A percentile compares a stretch with the other conserved stretches of the same genome.
Conservation (phyloP, 1,140 invertebrate species). For the Helicoverpa armigera region DNA sequence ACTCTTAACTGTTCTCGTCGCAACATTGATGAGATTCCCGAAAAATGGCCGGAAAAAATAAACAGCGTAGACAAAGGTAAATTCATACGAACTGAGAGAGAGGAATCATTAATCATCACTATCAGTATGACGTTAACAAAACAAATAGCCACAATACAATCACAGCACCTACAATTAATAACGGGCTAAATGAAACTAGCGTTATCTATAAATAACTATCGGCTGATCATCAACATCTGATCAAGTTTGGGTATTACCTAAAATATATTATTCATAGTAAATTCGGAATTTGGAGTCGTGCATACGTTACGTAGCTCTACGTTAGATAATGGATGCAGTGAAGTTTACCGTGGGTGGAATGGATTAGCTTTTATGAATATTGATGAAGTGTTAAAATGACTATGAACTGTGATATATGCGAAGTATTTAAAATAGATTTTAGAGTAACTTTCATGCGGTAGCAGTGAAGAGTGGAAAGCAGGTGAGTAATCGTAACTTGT, state of each 20-base stretch:
- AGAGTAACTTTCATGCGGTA: not conserved
- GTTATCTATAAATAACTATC: conserved; percentile 12
- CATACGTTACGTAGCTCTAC: conserved; percentile 15
- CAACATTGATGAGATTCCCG: conserved; percentile 68
- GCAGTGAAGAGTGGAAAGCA: not conserved
- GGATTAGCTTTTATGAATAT: conserved; percentile 43
- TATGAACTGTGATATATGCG: conserved; percentile 17
- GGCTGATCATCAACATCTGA: conserved; percentile 28
- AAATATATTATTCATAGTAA: conserved; percentile 28
- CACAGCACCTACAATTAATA: not conserved
- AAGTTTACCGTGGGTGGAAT: conserved; percentile 39
- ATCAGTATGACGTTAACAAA: conserved; percentile 55
- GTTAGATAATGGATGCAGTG: conserved; percentile 29
- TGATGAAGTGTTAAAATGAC: conserved; percentile 28
- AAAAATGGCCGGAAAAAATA: conserved; percentile 71
- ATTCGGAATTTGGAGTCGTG: conserved; percentile 3
- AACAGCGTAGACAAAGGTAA: conserved; percentile 76
- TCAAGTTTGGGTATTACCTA: conserved; percentile 18
- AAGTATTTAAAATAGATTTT: conserved; percentile 1
- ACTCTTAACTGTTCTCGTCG: conserved; percentile 80
- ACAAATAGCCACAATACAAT: conserved; percentile 54
- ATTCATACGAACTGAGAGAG: conserved; percentile 5
- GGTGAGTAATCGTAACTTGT: not conserved
- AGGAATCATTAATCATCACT: conserved; percentile 31
- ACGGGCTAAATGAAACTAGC: conserved; percentile 25